These are phyloP conservation scores for Tenualosa thibaudeaui DNA, from an alignment of 2,797 vertebrate species.

Conservation along the genomic window DNA sequence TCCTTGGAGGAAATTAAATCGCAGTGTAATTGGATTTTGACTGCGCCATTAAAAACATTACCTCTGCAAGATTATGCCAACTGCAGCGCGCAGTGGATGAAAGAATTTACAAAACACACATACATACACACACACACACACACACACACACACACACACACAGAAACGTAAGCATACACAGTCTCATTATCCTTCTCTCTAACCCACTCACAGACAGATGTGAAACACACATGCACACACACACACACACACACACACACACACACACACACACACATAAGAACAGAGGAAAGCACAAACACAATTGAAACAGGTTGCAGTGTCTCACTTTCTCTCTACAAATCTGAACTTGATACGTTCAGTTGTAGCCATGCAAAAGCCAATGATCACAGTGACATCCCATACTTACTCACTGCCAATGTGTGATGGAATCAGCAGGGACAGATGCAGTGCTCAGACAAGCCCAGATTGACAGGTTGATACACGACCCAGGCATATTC, in stretches of 20 bases:
- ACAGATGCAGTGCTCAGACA: constrained; percentile 63
- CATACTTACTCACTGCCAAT: constrained; percentile 47
- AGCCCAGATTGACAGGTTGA: constrained; percentile 73
- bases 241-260: not conserved
- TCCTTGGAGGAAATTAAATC: constrained; percentile 52
- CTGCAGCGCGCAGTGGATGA: not conserved
- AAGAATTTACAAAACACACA: constrained; percentile 20
- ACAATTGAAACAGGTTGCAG: not conserved
- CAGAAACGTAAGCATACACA: not conserved
- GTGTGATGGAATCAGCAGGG: constrained; percentile 60
- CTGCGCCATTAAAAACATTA: constrained; percentile 44
- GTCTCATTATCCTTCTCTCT: no score
- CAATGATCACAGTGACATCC: constrained; percentile 53
- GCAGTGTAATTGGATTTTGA: constrained; percentile 47
- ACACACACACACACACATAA: not conserved
- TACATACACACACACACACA: not conserved
- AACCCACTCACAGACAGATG: not conserved
- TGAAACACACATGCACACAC: not conserved
- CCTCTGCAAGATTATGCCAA: constrained; percentile 20
- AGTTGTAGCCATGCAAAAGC: constrained; percentile 51
- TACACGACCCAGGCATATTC: constrained; percentile 55
- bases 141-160: not conserved
- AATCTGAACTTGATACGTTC: constrained; percentile 46
- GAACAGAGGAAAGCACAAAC: not conserved
- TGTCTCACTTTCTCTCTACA: not conserved